Conservation (phyloP, 1,140 invertebrate genomes). For the Cotesia typhae region DNA sequence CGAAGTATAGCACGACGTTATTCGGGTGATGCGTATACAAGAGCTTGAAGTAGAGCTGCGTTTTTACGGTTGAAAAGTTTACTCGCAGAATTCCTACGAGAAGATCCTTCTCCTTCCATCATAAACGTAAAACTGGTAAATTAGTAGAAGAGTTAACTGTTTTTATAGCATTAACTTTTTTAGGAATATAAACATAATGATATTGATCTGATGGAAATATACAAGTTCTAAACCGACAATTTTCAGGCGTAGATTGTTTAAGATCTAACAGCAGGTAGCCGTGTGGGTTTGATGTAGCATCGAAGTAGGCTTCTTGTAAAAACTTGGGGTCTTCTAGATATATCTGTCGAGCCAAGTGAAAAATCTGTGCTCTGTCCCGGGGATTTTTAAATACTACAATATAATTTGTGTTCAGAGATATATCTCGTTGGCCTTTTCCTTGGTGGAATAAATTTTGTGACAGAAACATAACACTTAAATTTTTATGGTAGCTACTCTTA, state of each 20-base stretch:
- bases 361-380: slow-evolving; percentile 56
- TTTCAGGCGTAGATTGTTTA: slow-evolving; percentile 51
- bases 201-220: slow-evolving; percentile 31
- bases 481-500: slow-evolving; percentile 57
- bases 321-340: slow-evolving; percentile 53
- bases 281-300: slow-evolving; percentile 50
- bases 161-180: not conserved
- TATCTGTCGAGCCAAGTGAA: slow-evolving; percentile 50
- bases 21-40: no score
- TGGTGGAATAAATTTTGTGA: slow-evolving; percentile 62
- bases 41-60: no score
- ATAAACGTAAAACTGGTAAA: no score
- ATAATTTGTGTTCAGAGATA: slow-evolving; percentile 56
- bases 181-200: slow-evolving; percentile 26
- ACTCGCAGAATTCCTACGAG: no score
- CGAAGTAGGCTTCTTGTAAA: slow-evolving; percentile 25
- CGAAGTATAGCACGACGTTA: no score
- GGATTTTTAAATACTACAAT: slow-evolving; percentile 60
- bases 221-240: slow-evolving; percentile 42
- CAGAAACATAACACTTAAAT: slow-evolving; percentile 60
- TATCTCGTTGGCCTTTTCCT: slow-evolving; percentile 54
- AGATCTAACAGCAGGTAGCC: slow-evolving; percentile 54
- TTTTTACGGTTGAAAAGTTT: no score
- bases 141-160: no score
- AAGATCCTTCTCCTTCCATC: no score